Evolutionary conservation across 2,797 vertebrate species (phyloP), one percentile per base, ranked within the genome.

Genomic region (Selene dorsalis): DNA sequence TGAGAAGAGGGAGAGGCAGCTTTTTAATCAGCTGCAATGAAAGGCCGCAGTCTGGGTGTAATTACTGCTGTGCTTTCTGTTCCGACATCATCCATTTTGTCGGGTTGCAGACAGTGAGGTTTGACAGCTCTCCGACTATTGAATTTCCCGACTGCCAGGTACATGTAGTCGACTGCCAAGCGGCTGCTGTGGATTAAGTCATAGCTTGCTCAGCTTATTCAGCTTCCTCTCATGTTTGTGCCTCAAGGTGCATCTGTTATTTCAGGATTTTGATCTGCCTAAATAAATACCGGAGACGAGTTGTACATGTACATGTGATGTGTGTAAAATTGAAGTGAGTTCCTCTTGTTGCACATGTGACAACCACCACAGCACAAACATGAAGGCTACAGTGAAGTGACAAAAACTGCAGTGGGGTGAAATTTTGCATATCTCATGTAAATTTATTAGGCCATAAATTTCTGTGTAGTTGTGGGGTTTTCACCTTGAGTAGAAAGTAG

Each of bases 1-100:
- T 61, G 30, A 60, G 50, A 41, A 9, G 79, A 45, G 48, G 69
- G 81, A 84, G 84, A 73, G 26, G 84, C 83, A 88, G 85, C 91
- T 91, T 92, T 94, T 88, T 90, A 92, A 93, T 95, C 87, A 91
- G 77, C 62, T 53, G 74, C 22, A 84, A 94, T 93, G 91, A 95
- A 93, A 93, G 87, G 84, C 85, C 22, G 52, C 26, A 58, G 79
- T 72, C 73, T 38, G 70, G 75, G 55, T 86, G 78, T 93, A 93
- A 94, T 95, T 93, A 92, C 74, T n/a, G 77, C 66, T 50, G 0
- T 69, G 61, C 64, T 69, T 28, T 82, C 73, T 65, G 73, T 76
- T 69, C 58, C 55, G 13, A 72, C 80, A 73, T 85, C 58, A 65
- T 73, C 58, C 70, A 61, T 79, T 55, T 66, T 73, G 69, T 81